Evolutionary conservation across 2,113 vertebrate species (phyloP).

Genomic region (Cercocebus atys): DNA sequence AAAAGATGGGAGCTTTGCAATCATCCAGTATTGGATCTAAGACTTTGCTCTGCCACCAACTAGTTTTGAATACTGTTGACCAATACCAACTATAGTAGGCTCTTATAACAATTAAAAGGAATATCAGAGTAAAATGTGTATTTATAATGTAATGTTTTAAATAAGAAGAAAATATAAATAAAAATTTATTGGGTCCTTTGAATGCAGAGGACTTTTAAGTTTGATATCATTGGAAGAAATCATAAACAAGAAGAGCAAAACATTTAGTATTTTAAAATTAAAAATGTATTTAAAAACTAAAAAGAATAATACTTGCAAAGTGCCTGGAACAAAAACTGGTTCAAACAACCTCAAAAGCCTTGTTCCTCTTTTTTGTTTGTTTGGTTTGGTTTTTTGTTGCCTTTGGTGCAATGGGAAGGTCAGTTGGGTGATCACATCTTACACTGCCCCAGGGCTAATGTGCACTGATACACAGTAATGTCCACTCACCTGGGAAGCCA

Average conservation of each 20-base stretch:
- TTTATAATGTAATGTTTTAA: not conserved
- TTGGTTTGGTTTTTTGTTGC: not conserved
- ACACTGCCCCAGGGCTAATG: not conserved
- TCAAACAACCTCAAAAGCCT: not conserved
- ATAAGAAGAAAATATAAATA: not conserved
- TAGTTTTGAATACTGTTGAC: not conserved
- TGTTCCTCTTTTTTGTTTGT: too few species aligned
- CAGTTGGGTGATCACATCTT: not conserved
- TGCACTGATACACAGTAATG: not conserved
- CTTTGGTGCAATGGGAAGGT: not conserved
- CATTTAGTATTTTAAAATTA: not conserved
- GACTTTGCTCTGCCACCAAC: not conserved
- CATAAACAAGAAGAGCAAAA: not conserved
- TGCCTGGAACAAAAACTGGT: not conserved
- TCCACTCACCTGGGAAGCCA: not conserved
- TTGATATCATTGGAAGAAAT: not conserved
- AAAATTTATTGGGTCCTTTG: not conserved
- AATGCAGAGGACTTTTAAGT: not conserved
- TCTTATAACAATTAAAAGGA: not conserved
- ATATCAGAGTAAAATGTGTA: not conserved
- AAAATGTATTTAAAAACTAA: not conserved
- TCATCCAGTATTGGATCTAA: not conserved
- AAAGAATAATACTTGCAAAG: not conserved
- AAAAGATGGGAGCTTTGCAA: not conserved
- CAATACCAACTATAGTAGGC: not conserved